A percentile compares a stretch with the other conserved stretches of the same genome.
These are phyloP conservation scores for Hormaphis cornu DNA, from an alignment of 1,140 invertebrate genomes.

Conservation along the genomic window DNA sequence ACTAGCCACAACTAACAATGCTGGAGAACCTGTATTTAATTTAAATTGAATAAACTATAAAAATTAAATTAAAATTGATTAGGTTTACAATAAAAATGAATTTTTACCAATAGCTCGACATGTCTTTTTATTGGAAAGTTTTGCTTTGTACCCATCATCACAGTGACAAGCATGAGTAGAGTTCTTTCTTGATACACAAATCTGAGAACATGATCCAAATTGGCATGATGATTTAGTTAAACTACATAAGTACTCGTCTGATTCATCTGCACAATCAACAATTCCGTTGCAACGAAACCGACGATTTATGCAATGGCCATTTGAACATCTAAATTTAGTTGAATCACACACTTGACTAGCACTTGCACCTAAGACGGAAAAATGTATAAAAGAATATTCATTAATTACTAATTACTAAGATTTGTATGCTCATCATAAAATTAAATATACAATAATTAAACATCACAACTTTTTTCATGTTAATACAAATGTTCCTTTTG, in stretches of 20 bases:
- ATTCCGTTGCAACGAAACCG: conserved; percentile 57
- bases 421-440: too few relatives aligned
- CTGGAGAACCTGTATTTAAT: conserved; percentile 14
- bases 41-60: neutral
- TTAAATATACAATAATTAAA: too few relatives aligned
- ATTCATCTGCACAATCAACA: conserved; percentile 60
- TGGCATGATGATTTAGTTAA: conserved; percentile 47
- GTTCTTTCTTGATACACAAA: conserved; percentile 56
- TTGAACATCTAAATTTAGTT: conserved; percentile 53
- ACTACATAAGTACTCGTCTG: conserved; percentile 47
- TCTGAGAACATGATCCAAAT: conserved; percentile 64
- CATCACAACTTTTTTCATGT: too few relatives aligned
- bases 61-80: neutral
- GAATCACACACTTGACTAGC: conserved; percentile 13
- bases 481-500: too few relatives aligned
- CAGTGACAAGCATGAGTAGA: conserved; percentile 36
- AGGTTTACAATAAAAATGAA: neutral
- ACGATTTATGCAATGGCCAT: conserved; percentile 58
- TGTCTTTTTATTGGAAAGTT: conserved; percentile 33
- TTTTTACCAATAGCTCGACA: conserved; percentile 33
- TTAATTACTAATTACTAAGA: too few relatives aligned
- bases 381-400: too few relatives aligned
- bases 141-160: neutral
- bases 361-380: conserved; percentile 10
- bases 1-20: conserved; percentile 28